Percentiles rank a stretch among this genome's conserved stretches.
Conservation (phyloP, 2,888 invertebrate species). For the Lycaena phlaeas region DNA sequence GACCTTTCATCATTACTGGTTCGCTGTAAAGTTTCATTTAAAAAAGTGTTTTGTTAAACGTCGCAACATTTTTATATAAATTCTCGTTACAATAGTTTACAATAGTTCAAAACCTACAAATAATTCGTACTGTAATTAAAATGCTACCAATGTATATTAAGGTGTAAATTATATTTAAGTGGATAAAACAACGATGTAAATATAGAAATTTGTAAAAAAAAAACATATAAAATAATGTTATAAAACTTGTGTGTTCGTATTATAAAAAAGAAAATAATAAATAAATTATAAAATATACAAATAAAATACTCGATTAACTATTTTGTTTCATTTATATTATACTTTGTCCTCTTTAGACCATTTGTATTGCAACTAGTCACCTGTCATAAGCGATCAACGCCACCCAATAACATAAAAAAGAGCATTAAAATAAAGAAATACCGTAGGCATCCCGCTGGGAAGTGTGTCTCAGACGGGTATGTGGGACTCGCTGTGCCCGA, state of each 20-base stretch:
- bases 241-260: constrained; percentile 21
- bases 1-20: background rate
- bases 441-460: too few relatives aligned
- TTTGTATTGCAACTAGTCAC: too few relatives aligned
- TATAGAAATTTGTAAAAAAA: constrained; percentile 21
- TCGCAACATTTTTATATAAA: background rate
- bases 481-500: too few relatives aligned
- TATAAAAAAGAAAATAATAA: constrained; percentile 15
- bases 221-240: constrained; percentile 18
- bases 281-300: constrained; percentile 19
- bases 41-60: background rate
- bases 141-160: too few relatives aligned
- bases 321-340: constrained; percentile 11
- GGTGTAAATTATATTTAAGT: constrained; percentile 11
- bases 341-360: too few relatives aligned
- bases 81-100: background rate
- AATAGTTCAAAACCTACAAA: background rate
- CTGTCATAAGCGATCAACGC: too few relatives aligned
- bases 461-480: too few relatives aligned
- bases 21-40: background rate
- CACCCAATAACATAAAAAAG: too few relatives aligned
- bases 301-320: constrained; percentile 16
- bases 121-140: background rate
- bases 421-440: too few relatives aligned
- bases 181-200: constrained; percentile 20